Evolutionary conservation across 2,113 vertebrate species (phyloP).

Genomic region (Myxocyprinus asiaticus): DNA sequence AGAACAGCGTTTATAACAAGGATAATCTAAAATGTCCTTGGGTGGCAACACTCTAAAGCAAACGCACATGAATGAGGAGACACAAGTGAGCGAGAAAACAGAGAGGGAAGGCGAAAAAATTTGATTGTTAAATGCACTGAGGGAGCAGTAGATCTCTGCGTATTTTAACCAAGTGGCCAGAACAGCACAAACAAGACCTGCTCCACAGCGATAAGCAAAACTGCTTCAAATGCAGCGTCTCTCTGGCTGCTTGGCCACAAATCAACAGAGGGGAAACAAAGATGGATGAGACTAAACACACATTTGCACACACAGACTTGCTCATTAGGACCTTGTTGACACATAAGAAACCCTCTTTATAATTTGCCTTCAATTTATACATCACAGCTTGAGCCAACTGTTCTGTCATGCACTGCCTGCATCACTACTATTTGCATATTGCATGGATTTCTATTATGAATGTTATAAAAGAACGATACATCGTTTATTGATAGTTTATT

Average conservation of each 20-base stretch:
- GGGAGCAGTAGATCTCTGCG: conserved; percentile 66
- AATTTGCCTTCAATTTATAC: not conserved
- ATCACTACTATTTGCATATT: no score
- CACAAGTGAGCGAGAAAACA: conserved; percentile 2
- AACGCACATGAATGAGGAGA: conserved; percentile 53
- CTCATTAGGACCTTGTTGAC: conserved; percentile 4
- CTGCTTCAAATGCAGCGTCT: conserved; percentile 58
- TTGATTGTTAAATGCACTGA: conserved; percentile 68
- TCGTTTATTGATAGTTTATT: no score
- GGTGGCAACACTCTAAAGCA: conserved; percentile 57
- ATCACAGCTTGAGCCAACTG: not conserved
- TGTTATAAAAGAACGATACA: no score
- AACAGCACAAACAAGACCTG: conserved; percentile 71
- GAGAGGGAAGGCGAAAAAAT: conserved; percentile 60
- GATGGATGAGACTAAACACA: conserved; percentile 32
- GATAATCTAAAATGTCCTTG: conserved; percentile 32
- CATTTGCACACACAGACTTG: not conserved
- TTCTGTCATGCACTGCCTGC: no score
- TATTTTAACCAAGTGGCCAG: conserved; percentile 55
- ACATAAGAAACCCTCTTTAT: not conserved
- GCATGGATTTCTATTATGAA: no score
- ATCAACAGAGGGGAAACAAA: conserved; percentile 56
- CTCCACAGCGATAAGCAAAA: conserved; percentile 67
- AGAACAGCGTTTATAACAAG: conserved; percentile 29
- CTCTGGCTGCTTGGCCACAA: conserved; percentile 53